These are phyloP conservation scores for Ammospiza maritima DNA, from an alignment of 2,797 vertebrate genomes.

Conservation along the genomic window DNA sequence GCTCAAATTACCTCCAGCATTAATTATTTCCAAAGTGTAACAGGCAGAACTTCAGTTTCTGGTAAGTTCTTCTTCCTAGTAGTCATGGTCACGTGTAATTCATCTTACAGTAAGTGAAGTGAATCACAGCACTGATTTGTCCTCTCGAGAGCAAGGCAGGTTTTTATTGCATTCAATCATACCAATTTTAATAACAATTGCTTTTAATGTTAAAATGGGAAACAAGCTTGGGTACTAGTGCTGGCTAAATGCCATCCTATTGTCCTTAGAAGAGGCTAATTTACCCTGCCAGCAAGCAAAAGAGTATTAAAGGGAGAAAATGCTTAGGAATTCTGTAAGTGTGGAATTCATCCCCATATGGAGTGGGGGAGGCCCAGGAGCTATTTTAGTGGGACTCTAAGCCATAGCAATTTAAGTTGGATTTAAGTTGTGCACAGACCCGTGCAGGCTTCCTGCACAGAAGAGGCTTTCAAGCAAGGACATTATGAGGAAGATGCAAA, in stretches of 20 bases:
- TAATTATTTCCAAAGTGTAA: conserved; percentile 6
- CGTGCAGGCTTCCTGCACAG: background rate
- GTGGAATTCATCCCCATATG: background rate
- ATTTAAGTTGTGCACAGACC: background rate
- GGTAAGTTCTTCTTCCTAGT: background rate
- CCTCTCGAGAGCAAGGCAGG: background rate
- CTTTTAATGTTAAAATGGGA: background rate
- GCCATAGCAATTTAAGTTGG: conserved; percentile 48
- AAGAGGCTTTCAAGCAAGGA: background rate
- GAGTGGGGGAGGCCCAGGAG: background rate
- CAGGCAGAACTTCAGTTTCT: background rate
- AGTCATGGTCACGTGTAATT: background rate
- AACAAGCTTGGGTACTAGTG: background rate
- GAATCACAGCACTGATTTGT: background rate
- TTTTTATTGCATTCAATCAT: background rate
- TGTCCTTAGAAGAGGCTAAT: background rate
- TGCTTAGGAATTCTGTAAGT: conserved; percentile 18
- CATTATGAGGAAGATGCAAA: background rate
- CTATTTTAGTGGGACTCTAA: conserved; percentile 42
- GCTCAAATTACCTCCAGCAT: background rate
- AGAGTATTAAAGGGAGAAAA: background rate
- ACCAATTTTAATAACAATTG: background rate
- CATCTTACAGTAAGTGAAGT: background rate
- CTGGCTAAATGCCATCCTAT: background rate
- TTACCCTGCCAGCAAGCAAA: background rate